phyloP scores from a whole-genome alignment of 2,888 invertebrate species.

The Melinopterus prodromus region DNA sequence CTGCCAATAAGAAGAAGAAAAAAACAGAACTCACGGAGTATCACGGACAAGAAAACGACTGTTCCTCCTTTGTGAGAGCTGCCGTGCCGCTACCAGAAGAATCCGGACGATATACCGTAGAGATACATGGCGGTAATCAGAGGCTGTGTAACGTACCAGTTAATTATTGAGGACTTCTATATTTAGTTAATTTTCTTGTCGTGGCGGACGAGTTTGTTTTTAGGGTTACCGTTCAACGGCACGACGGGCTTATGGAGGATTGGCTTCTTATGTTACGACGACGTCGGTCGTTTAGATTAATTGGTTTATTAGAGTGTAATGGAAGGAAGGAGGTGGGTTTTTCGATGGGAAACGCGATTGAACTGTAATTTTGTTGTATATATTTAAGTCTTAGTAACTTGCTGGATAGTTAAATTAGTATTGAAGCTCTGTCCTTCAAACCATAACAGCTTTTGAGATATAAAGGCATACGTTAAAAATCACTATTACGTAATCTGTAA shows the following conservation, averaged over 20 bases:
- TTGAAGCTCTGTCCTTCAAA: too few species aligned
- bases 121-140: not conserved
- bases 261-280: not conserved
- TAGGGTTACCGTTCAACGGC: not conserved
- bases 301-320: not conserved
- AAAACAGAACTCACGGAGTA: not conserved
- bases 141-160: not conserved
- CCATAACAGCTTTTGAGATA: too few species aligned
- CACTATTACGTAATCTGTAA: too few species aligned
- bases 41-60: constrained; percentile 4
- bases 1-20: not conserved
- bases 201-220: not conserved
- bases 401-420: not conserved
- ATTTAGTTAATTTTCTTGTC: constrained; percentile 4
- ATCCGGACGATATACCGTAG: constrained; percentile 4
- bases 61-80: not conserved
- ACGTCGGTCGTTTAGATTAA: not conserved
- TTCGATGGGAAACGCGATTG: not conserved
- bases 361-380: not conserved
- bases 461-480: too few species aligned
- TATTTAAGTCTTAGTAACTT: not conserved
- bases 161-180: not conserved
- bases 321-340: not conserved
- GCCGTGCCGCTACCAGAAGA: not conserved
- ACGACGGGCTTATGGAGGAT: not conserved